Evolutionary conservation across 2,797 vertebrate species (phyloP), one percentile per base, ranked within the genome.

Genomic region (Potorous gilbertii): DNA sequence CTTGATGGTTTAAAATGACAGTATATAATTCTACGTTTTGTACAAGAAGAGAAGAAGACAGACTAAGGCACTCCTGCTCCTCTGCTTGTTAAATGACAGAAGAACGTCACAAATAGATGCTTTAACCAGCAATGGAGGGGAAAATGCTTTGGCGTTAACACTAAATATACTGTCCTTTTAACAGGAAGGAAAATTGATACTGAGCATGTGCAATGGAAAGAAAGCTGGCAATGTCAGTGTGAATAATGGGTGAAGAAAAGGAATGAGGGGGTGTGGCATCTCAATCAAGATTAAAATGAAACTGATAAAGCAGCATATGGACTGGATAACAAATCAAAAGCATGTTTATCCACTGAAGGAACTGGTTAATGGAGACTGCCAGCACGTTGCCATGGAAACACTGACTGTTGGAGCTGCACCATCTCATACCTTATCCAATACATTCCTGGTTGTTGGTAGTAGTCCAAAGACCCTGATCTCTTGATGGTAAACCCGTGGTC

Each of bases 391-490:
- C 98, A 99, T 99, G 99, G 99, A 99, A 99, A 99, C 99, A 99
- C 99, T 99, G 99, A 99, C 98, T 99, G 98, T 99, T 98, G 99
- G 98, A 96, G 97, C 99, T 99, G 99, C 98, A 99, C 99, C 99
- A 98, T 99, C 98, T 99, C 99, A 99, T 99, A 99, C 99, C 99
- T 99, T 99, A 99, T 99, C 99, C 99, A 99, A 99, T 98, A 99
- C 99, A 99, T 99, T 99, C 99, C 99, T 99, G 99, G 99, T 99
- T 99, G 99, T 97, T 99, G 99, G 99, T 99, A 99, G 99, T 99
- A 99, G 99, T 99, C 99, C 99, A 99, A 99, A 99, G 99, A 99
- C 99, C 99, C 99, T 99, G 99, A 99, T 99, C 99, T 99, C 99
- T 99, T 99, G 99, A 99, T 99, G 99, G 99, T 99, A 99, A 99